These are phyloP conservation scores for Thysanoteuthis rhombus DNA, from an alignment of 2,888 invertebrate species.

Conservation along the genomic window DNA sequence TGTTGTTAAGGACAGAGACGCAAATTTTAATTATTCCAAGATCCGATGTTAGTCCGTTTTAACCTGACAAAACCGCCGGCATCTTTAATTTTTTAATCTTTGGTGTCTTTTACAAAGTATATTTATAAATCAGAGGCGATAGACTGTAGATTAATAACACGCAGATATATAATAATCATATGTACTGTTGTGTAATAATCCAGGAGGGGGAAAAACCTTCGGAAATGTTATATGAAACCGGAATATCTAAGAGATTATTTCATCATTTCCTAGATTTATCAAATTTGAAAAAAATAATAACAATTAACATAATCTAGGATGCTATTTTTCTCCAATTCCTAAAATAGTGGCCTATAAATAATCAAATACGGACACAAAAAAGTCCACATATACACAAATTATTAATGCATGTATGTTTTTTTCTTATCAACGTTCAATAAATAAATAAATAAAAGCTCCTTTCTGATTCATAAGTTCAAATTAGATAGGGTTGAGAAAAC, in stretches of 20 bases:
- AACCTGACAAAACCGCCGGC: not conserved
- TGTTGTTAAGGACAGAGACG: not conserved
- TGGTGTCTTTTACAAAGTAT: too few relatives aligned
- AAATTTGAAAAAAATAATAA: not conserved
- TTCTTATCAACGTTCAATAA: too few relatives aligned
- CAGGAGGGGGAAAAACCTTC: not conserved
- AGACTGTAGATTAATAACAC: not conserved
- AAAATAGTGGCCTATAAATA: too few relatives aligned
- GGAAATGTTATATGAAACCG: not conserved
- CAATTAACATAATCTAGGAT: not conserved
- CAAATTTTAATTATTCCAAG: not conserved
- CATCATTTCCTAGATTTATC: not conserved
- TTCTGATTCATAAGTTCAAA: too few relatives aligned
- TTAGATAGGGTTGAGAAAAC: too few relatives aligned
- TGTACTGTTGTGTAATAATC: not conserved
- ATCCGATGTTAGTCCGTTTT: not conserved
- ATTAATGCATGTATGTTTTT: too few relatives aligned
- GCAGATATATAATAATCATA: not conserved
- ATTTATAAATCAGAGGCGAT: not conserved
- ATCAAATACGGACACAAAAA: too few relatives aligned
- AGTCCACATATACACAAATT: too few relatives aligned
- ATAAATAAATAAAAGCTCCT: too few relatives aligned
- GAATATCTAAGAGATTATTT: not conserved
- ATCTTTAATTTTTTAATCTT: too few relatives aligned
- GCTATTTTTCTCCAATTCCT: too few relatives aligned